Conservation (phyloP, 2,888 invertebrate species). For the Laspeyria flexula region DNA sequence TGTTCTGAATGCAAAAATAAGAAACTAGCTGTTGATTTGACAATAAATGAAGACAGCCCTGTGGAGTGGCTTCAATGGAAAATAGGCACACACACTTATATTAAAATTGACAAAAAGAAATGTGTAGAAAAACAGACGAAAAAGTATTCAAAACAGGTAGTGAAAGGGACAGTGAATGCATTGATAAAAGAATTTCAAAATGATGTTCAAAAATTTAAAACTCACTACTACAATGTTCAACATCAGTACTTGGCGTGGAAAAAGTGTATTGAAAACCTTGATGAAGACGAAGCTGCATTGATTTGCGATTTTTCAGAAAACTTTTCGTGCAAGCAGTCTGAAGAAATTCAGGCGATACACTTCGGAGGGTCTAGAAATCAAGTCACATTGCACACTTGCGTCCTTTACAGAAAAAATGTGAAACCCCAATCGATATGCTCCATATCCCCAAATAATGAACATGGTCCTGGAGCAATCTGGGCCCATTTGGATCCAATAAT, state of each 20-base stretch:
- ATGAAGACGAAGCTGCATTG: constrained; percentile 17
- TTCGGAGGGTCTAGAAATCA: constrained; percentile 31
- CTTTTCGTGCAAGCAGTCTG: constrained; percentile 17
- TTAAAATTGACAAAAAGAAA: constrained; percentile 9
- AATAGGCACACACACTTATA: constrained; percentile 15
- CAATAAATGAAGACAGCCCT: constrained; percentile 6
- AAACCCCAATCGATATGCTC: constrained; percentile 12
- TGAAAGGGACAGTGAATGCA: constrained; percentile 1
- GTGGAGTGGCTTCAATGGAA: constrained; percentile 13
- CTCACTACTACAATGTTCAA: constrained; percentile 6
- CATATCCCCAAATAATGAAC: constrained; percentile 5
- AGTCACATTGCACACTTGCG: constrained; percentile 32
- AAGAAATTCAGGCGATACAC: constrained; percentile 27
- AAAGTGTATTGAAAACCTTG: constrained; percentile 17
- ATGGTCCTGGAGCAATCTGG: constrained; percentile 9
- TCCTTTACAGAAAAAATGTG: constrained; percentile 7
- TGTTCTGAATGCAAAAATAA: constrained; percentile 21
- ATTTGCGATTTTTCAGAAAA: constrained; percentile 23
- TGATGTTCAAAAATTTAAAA: constrained; percentile 7
- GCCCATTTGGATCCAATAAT: constrained; percentile 3
- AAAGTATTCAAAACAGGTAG: constrained; percentile 8
- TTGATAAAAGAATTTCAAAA: constrained; percentile 6
- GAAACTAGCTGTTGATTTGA: constrained; percentile 2
- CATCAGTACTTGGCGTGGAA: constrained; percentile 10
- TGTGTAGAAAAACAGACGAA: constrained; percentile 12